Evolutionary conservation across 2,888 invertebrate genomes (phyloP).

Genomic region (Epistrophe grossulariae): DNA sequence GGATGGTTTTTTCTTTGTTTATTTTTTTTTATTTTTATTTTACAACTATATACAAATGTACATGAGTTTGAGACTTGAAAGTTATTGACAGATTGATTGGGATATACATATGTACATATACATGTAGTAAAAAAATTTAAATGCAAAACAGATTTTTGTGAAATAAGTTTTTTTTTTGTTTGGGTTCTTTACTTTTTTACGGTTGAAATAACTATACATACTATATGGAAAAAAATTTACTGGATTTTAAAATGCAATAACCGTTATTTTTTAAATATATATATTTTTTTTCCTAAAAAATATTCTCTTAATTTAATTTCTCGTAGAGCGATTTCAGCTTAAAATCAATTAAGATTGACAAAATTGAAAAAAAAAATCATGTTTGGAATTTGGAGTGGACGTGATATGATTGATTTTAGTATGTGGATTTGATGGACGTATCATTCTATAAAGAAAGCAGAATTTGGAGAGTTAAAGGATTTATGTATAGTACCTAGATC

Average conservation of each 20-base stretch:
- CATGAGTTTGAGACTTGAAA: constrained; percentile 29
- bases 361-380: background rate
- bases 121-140: constrained; percentile 14
- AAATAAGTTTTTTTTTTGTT: constrained; percentile 3
- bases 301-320: background rate
- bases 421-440: too few relatives aligned
- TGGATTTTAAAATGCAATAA: background rate
- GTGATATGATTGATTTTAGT: too few relatives aligned
- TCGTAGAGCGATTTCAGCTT: background rate
- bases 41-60: too few relatives aligned
- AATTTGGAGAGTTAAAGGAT: too few relatives aligned
- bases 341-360: background rate
- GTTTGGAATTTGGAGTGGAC: background rate
- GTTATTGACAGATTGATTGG: constrained; percentile 58
- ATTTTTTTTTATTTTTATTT: constrained; percentile 5
- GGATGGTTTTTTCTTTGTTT: background rate
- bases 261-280: background rate
- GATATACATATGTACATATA: too few relatives aligned
- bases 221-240: background rate
- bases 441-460: too few relatives aligned
- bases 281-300: background rate
- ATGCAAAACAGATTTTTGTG: constrained; percentile 51
- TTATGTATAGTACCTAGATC: too few relatives aligned
- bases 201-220: background rate
- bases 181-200: background rate